Evolutionary conservation across 2,888 invertebrate species (phyloP).

Genomic region (Dermolepida albohirtum): DNA sequence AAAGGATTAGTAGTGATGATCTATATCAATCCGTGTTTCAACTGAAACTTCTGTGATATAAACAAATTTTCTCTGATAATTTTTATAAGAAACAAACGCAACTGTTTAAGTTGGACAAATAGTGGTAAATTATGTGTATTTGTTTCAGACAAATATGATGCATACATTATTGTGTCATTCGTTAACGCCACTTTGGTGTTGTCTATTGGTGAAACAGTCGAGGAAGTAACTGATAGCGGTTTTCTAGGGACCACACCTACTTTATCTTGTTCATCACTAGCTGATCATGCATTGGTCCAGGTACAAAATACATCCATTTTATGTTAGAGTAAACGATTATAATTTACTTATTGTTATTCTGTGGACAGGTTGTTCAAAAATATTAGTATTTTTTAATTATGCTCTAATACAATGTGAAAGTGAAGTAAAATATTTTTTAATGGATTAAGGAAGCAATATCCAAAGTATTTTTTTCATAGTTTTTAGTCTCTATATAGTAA

Average conservation of each 20-base stretch:
- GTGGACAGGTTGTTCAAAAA: too few relatives aligned
- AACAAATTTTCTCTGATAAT: slow-evolving; percentile 47
- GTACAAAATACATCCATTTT: slow-evolving; percentile 63
- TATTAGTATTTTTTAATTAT: too few relatives aligned
- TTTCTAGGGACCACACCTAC: slow-evolving; percentile 99
- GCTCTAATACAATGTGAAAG: too few relatives aligned
- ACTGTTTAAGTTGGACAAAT: not conserved
- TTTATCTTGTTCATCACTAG: slow-evolving; percentile 96
- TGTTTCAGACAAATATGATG: slow-evolving; percentile 96
- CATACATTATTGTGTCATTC: slow-evolving; percentile 99
- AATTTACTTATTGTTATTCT: too few relatives aligned
- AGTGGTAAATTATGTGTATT: slow-evolving; percentile 62
- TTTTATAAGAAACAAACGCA: not conserved
- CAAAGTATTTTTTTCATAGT: too few relatives aligned
- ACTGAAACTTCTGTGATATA: slow-evolving; percentile 62
- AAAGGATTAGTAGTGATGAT: slow-evolving; percentile 56
- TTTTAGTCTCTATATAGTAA: too few relatives aligned
- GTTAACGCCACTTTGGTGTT: slow-evolving; percentile 97
- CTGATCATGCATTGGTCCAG: slow-evolving; percentile 98
- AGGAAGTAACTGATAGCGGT: slow-evolving; percentile 99
- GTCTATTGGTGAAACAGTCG: slow-evolving; percentile 99
- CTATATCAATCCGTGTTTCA: slow-evolving; percentile 63
- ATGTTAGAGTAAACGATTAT: not conserved
- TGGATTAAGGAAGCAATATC: too few relatives aligned
- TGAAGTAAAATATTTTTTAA: too few relatives aligned